phyloP scores from a whole-genome alignment of 2,113 vertebrate species.

The Nestor notabilis region DNA sequence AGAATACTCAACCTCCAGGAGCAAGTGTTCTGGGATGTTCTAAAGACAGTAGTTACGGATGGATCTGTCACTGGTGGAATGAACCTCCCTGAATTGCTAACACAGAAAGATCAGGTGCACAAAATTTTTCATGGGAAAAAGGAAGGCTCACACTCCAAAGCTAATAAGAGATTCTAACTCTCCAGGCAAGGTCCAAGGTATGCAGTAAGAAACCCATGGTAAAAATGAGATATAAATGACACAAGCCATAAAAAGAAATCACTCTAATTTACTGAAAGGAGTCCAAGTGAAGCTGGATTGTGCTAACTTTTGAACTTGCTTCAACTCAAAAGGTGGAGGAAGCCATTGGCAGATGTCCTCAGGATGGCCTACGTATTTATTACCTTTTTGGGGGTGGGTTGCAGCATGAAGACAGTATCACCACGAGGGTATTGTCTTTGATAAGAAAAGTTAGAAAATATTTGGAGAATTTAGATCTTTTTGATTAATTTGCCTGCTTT shows the following conservation, averaged over 20 bases:
- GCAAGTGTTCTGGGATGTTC: background rate
- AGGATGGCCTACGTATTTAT: background rate
- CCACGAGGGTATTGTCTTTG: background rate
- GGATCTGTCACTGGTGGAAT: background rate
- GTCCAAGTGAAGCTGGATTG: background rate
- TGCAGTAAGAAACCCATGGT: background rate
- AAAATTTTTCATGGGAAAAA: rapidly evolving
- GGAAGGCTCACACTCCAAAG: background rate
- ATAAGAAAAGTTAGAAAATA: background rate
- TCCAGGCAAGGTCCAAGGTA: background rate
- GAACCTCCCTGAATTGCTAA: background rate
- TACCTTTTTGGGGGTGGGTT: background rate
- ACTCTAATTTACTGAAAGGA: background rate
- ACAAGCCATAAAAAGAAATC: background rate
- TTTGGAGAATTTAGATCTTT: background rate
- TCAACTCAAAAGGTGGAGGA: background rate
- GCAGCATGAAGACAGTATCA: background rate
- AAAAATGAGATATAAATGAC: background rate
- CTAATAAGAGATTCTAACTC: background rate
- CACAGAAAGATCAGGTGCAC: background rate
- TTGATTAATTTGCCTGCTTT: background rate
- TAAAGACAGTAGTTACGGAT: background rate
- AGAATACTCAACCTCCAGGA: background rate
- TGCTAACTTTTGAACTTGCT: background rate
- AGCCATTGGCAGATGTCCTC: background rate